Percentiles rank a stretch among this genome's conserved stretches.
These are phyloP conservation scores for Coregonus ussuriensis DNA, from an alignment of 2,797 vertebrate genomes.

Conservation along the genomic window DNA sequence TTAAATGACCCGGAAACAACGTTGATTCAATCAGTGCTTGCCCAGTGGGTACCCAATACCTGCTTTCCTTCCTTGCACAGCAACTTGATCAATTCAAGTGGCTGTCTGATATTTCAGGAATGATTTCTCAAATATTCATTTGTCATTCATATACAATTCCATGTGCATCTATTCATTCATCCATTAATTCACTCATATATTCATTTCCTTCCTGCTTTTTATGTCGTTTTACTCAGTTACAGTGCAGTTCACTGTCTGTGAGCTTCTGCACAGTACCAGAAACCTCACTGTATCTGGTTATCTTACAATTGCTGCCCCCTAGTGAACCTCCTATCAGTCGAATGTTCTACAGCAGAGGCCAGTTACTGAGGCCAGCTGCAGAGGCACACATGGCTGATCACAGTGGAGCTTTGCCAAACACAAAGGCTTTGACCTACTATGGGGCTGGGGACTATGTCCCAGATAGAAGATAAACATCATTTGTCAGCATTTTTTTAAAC, in stretches of 20 bases:
- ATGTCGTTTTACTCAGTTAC: not conserved
- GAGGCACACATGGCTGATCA: not conserved
- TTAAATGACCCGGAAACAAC: no score
- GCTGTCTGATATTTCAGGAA: no score
- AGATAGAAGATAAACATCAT: constrained; percentile 37
- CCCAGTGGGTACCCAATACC: not conserved
- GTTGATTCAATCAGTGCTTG: not conserved
- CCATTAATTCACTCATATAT: not conserved
- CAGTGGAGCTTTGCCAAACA: constrained; percentile 7
- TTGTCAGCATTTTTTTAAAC: constrained; percentile 31
- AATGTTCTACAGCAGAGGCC: not conserved
- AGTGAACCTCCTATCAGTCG: constrained; percentile 60
- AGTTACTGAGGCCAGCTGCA: not conserved
- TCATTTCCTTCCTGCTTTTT: not conserved
- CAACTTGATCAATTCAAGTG: not conserved
- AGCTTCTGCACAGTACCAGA: not conserved
- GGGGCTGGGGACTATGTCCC: constrained; percentile 16
- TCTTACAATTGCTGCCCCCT: constrained; percentile 76
- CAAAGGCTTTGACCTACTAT: constrained; percentile 28
- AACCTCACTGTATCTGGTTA: constrained; percentile 15
- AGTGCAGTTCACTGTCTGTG: not conserved
- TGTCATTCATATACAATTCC: not conserved
- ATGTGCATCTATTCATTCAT: not conserved
- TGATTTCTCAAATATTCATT: not conserved
- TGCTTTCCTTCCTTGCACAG: not conserved